Evolutionary conservation across 2,888 invertebrate species (phyloP).

Genomic region (Pheosia gnoma): DNA sequence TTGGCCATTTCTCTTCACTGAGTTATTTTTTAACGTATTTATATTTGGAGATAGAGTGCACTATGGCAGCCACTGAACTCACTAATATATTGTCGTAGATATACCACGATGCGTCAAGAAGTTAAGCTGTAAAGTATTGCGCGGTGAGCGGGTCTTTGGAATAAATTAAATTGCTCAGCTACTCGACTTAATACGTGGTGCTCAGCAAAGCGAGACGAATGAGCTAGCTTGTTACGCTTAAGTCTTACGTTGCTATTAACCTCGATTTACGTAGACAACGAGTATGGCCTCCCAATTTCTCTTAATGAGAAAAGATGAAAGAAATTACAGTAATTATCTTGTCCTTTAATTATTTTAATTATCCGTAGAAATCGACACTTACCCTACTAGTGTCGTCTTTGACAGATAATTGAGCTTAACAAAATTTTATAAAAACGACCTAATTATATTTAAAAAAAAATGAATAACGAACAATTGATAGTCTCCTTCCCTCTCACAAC

Average conservation of each 20-base stretch:
- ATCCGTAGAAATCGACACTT: too few relatives aligned
- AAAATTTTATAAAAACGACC: too few relatives aligned
- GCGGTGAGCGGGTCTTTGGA: slow-evolving; percentile 33
- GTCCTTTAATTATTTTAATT: slow-evolving; percentile 7
- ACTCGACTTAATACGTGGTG: slow-evolving; percentile 37
- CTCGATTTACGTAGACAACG: slow-evolving; percentile 23
- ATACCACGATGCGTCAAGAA: slow-evolving; percentile 17
- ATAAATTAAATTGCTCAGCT: slow-evolving; percentile 41
- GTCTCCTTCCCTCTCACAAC: too few relatives aligned
- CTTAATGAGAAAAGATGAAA: neutral
- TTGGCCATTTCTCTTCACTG: too few relatives aligned
- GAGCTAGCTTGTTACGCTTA: slow-evolving; percentile 28
- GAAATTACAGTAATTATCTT: slow-evolving; percentile 5
- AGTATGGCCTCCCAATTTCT: slow-evolving; percentile 7
- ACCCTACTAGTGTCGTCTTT: too few relatives aligned
- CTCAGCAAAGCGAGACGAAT: slow-evolving; percentile 37
- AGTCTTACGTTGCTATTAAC: slow-evolving; percentile 29
- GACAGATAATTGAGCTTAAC: too few relatives aligned
- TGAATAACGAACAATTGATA: too few relatives aligned
- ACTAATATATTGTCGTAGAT: slow-evolving; percentile 13
- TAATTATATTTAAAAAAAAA: too few relatives aligned
- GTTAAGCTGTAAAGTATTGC: slow-evolving; percentile 28
- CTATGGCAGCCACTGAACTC: neutral
- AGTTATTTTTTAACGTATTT: too few relatives aligned
- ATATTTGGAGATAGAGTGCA: too few relatives aligned